Conservation (phyloP, 2,888 invertebrate species). For the Heteropelma amictum region DNA sequence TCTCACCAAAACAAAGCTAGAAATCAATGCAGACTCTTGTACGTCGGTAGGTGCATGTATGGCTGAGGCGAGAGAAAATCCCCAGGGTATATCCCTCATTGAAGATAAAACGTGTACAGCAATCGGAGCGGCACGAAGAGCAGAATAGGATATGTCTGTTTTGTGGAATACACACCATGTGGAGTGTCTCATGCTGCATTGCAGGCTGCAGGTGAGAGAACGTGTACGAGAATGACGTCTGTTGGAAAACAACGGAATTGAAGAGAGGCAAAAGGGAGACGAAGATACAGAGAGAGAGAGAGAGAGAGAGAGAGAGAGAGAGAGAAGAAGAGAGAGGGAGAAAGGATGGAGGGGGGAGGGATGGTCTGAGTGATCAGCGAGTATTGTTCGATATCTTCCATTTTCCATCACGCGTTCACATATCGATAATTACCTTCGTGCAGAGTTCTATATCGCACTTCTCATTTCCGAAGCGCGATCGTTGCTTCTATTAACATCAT, state of each 20-base stretch:
- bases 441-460: constrained; percentile 18
- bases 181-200: constrained; percentile 30
- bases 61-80: constrained; percentile 23
- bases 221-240: constrained; percentile 34
- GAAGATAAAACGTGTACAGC: constrained; percentile 41
- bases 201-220: constrained; percentile 31
- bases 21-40: constrained; percentile 26
- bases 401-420: constrained; percentile 63
- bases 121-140: not conserved
- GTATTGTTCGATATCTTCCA: constrained; percentile 68
- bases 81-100: constrained; percentile 36
- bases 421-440: constrained; percentile 70
- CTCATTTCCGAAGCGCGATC: not conserved
- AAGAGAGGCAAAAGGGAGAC: constrained; percentile 32
- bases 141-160: constrained; percentile 23
- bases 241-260: constrained; percentile 26
- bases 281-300: constrained; percentile 30
- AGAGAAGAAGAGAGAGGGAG: constrained; percentile 39
- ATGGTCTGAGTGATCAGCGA: constrained; percentile 62
- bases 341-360: not conserved
- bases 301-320: constrained; percentile 27
- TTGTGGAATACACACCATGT: constrained; percentile 3
- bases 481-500: not conserved
- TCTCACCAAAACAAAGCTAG: no score
- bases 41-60: not conserved